Percentiles rank a stretch among this genome's conserved stretches.
Evolutionary conservation across 2,113 vertebrate genomes (phyloP).

Genomic region (Monopterus albus): DNA sequence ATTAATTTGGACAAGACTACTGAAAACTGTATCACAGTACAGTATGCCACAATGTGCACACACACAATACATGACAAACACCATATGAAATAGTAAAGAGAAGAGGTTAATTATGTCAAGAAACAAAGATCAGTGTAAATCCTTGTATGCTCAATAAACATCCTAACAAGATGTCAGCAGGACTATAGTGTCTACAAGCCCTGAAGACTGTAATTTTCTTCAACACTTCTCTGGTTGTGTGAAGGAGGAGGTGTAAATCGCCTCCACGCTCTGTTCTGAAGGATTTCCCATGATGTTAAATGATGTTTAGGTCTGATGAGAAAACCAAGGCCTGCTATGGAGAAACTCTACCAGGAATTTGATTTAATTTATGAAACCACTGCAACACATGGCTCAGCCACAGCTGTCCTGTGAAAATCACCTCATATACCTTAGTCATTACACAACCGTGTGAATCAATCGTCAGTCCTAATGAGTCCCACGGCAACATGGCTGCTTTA

Average conservation of each 20-base stretch:
- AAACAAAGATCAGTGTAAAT: too few relatives aligned
- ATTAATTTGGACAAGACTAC: too few relatives aligned
- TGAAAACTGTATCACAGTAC: too few relatives aligned
- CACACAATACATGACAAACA: too few relatives aligned
- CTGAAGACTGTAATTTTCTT: not conserved
- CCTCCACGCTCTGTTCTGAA: constrained; percentile 4
- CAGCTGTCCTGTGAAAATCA: constrained; percentile 49
- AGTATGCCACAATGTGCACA: too few relatives aligned
- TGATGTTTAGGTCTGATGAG: constrained; percentile 32
- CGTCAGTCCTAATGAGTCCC: constrained; percentile 66
- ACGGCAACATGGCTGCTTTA: constrained; percentile 57
- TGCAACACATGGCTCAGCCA: constrained; percentile 25
- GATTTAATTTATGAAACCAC: constrained; percentile 56
- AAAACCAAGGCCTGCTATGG: too few relatives aligned
- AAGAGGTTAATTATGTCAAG: too few relatives aligned
- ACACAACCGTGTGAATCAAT: constrained; percentile 51
- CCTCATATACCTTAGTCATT: constrained; percentile 56
- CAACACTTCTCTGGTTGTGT: not conserved
- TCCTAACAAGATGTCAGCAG: not conserved
- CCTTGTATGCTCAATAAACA: too few relatives aligned
- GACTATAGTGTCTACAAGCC: not conserved
- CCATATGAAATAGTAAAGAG: too few relatives aligned
- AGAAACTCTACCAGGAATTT: constrained; percentile 25
- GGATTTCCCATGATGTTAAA: constrained; percentile 32
- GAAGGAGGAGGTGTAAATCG: not conserved